Evolutionary conservation across 2,113 vertebrate species (phyloP), one percentile per base, ranked within the genome.

Genomic region (Orthonyx spaldingii): DNA sequence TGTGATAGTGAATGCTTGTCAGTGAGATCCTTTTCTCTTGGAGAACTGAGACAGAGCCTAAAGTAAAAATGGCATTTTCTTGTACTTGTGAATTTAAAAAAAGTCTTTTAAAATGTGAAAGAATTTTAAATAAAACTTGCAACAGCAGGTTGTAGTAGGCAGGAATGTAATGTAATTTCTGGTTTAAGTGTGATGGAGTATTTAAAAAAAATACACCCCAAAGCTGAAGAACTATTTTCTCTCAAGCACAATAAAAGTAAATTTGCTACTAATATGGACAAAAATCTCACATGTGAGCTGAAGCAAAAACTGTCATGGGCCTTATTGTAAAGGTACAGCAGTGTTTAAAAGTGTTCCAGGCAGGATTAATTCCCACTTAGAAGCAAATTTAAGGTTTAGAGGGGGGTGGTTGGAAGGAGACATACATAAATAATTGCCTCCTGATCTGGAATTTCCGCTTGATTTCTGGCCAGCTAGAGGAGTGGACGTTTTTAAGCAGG

Each of bases 371-470:
- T 93, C 37, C 49, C 68, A 49, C 49, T 85, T 80, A 94, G 33
- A 82, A 88, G 30, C 18, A 93, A 82, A 89, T 83, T 68, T 41
- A 50, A 57, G 41, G 32, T 65, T 69, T 69, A 22, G 22, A 13
- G 16, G 59, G 7, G 21, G n/a, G 3, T 14, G 11, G 30, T 14
- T 90, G 39, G 63, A 90, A 74, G 61, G 56, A 93, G 66, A 44
- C 39, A 65, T 92, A 84, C 30, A 69, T 94, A 95, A 94, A 89
- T 89, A 84, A 85, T 91, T 95, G 63, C 57, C 44, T 96, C 60
- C 80, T 9, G 14, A 69, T 93, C 90, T 95, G 92, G 96, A 96
- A 96, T 95, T 97, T 95, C 93, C 93, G 16, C 77, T 96, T 93
- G 82, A 80, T 81, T 96, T 39, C 2, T 92, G 71, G 74, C 90